phyloP scores from a whole-genome alignment of 2,888 invertebrate species.

The Campoletis raptor region DNA sequence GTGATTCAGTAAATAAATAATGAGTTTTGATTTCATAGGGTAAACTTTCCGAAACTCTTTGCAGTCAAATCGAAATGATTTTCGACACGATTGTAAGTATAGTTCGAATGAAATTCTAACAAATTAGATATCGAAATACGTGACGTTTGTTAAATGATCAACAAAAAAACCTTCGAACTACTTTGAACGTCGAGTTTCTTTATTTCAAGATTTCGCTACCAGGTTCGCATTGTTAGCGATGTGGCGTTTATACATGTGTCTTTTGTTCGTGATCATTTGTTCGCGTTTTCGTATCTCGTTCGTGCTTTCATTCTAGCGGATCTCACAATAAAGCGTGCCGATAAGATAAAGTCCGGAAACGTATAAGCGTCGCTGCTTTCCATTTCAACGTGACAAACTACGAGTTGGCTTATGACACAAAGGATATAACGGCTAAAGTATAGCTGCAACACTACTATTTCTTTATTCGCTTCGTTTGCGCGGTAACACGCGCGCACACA shows the following conservation, averaged over 20 bases:
- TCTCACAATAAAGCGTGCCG: conserved; percentile 15
- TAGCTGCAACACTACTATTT: conserved; percentile 11
- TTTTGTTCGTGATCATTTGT: conserved; percentile 30
- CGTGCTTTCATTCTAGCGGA: conserved; percentile 36
- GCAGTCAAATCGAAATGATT: not conserved
- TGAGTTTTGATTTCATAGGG: too few relatives aligned
- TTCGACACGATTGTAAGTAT: not conserved
- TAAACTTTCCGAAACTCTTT: too few relatives aligned
- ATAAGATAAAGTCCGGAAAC: conserved; percentile 62
- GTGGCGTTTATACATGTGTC: not conserved
- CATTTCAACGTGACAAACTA: conserved; percentile 56
- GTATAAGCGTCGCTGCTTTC: conserved; percentile 35
- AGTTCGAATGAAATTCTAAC: not conserved
- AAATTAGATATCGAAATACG: not conserved
- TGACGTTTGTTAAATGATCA: not conserved
- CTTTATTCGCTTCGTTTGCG: not conserved
- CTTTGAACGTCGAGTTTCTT: not conserved
- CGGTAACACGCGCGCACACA: not conserved
- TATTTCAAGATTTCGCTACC: conserved; percentile 11
- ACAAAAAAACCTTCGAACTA: not conserved
- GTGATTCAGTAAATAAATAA: not conserved
- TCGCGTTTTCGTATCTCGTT: conserved; percentile 20
- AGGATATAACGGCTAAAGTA: conserved; percentile 37
- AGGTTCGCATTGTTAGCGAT: not conserved
- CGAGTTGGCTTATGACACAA: conserved; percentile 46